A percentile compares a stretch with the other conserved stretches of the same genome.
These are phyloP conservation scores for Karalla daura DNA, from an alignment of 2,797 vertebrate genomes.

Conservation along the genomic window DNA sequence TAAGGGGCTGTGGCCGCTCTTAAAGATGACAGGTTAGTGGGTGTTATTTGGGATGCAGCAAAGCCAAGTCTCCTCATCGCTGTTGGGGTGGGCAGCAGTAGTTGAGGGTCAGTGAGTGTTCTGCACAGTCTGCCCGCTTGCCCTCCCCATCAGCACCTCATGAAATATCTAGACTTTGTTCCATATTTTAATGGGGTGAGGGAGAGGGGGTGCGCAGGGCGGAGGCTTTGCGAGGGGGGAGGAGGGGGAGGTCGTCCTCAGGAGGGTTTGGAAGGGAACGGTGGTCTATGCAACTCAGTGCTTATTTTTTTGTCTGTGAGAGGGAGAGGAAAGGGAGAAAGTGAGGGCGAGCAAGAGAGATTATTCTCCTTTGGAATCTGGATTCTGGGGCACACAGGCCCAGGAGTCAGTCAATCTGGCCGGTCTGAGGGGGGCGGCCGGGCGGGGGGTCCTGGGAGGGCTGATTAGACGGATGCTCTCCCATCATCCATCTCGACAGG, in stretches of 20 bases:
- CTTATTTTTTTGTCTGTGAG: slow-evolving; percentile 61
- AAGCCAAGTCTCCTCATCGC: slow-evolving; percentile 38
- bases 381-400: slow-evolving; percentile 83
- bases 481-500: slow-evolving; percentile 87
- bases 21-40: slow-evolving; percentile 24
- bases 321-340: slow-evolving; percentile 57
- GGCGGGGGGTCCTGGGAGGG: slow-evolving; percentile 84
- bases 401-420: slow-evolving; percentile 86
- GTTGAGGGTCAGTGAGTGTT: slow-evolving; percentile 64
- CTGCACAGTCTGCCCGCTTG: slow-evolving; percentile 51
- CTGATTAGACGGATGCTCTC: slow-evolving; percentile 87
- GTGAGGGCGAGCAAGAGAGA: slow-evolving; percentile 70
- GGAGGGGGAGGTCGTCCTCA: slow-evolving; percentile 61
- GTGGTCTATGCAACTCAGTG: slow-evolving; percentile 68
- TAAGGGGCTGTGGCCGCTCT: slow-evolving; percentile 32
- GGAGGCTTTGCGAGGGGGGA: slow-evolving; percentile 44
- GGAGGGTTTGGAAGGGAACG: slow-evolving; percentile 67
- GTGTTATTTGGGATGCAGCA: slow-evolving; percentile 45
- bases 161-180: slow-evolving; percentile 79
- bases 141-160: slow-evolving; percentile 76
- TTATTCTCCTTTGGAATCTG: slow-evolving; percentile 82
- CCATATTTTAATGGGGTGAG: slow-evolving; percentile 79
- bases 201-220: slow-evolving; percentile 58
- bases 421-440: slow-evolving; percentile 71
- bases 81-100: slow-evolving; percentile 60